Percentiles rank a stretch among this genome's conserved stretches.
phyloP scores from a whole-genome alignment of 2,888 invertebrate species.

The Trissolcus brochymenae region DNA sequence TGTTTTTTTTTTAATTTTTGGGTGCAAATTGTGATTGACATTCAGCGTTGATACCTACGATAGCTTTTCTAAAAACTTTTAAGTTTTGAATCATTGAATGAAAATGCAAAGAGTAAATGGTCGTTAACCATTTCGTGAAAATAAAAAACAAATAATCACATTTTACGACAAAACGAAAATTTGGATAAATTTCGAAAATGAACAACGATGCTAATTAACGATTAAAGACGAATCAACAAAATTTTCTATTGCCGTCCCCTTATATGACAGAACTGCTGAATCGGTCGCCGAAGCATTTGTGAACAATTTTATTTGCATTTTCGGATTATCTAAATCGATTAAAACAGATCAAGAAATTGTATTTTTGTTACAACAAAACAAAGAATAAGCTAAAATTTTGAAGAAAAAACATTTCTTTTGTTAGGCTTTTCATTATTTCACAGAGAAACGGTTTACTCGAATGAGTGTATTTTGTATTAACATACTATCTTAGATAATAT shows the following conservation, averaged over 20 bases:
- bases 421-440: neutral
- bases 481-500: neutral
- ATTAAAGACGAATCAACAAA: neutral
- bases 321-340: neutral
- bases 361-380: neutral
- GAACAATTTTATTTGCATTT: neutral
- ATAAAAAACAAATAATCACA: too few relatives aligned
- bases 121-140: too few relatives aligned
- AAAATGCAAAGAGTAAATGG: too few relatives aligned
- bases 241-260: neutral
- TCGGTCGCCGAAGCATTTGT: too few relatives aligned
- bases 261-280: neutral
- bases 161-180: too few relatives aligned
- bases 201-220: neutral
- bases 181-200: too few relatives aligned
- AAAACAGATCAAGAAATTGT: neutral
- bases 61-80: too few relatives aligned
- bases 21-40: too few relatives aligned
- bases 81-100: too few relatives aligned
- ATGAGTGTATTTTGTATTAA: neutral
- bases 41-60: too few relatives aligned
- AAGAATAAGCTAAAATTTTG: neutral
- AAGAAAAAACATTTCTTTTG: neutral
- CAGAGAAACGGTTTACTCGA: neutral
- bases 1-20: too few relatives aligned